Percentiles rank a stretch among this genome's conserved stretches.
Evolutionary conservation across 2,797 vertebrate genomes (phyloP).

Genomic region (Enteromius trimaculatus): DNA sequence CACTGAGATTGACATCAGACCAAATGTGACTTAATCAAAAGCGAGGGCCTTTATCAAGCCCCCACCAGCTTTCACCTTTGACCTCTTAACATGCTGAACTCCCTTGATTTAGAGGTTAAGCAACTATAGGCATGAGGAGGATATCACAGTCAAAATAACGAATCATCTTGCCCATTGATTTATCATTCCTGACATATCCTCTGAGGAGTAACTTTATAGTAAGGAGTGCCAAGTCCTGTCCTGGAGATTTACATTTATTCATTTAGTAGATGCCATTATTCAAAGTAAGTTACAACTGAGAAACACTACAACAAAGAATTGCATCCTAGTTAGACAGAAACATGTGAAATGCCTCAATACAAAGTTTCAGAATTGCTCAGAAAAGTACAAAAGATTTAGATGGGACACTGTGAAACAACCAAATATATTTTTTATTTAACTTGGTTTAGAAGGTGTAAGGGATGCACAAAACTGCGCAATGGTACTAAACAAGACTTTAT

Average conservation of each 20-base stretch:
- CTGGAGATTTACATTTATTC: background rate
- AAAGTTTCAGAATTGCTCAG: background rate
- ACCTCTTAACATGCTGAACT: conserved; percentile 49
- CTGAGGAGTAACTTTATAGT: background rate
- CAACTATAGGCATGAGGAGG: conserved; percentile 6
- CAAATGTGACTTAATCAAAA: conserved; percentile 51
- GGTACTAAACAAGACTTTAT: background rate
- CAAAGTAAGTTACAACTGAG: background rate
- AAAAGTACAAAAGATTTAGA: background rate
- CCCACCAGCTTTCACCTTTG: conserved; percentile 44
- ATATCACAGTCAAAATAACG: conserved; percentile 39
- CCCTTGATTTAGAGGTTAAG: conserved; percentile 23
- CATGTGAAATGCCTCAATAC: background rate
- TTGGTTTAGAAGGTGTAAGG: background rate
- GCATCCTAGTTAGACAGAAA: background rate
- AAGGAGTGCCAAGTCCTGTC: background rate
- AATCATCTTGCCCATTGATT: conserved; percentile 46
- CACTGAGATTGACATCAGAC: conserved; percentile 38
- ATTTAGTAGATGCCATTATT: background rate
- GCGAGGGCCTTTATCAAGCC: conserved; percentile 52
- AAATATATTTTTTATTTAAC: background rate
- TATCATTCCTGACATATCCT: conserved; percentile 34
- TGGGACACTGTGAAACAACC: background rate
- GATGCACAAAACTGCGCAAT: background rate
- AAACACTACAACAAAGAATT: background rate